These are phyloP conservation scores for Sakesphorus luctuosus DNA, from an alignment of 2,113 vertebrate genomes.

Conservation along the genomic window DNA sequence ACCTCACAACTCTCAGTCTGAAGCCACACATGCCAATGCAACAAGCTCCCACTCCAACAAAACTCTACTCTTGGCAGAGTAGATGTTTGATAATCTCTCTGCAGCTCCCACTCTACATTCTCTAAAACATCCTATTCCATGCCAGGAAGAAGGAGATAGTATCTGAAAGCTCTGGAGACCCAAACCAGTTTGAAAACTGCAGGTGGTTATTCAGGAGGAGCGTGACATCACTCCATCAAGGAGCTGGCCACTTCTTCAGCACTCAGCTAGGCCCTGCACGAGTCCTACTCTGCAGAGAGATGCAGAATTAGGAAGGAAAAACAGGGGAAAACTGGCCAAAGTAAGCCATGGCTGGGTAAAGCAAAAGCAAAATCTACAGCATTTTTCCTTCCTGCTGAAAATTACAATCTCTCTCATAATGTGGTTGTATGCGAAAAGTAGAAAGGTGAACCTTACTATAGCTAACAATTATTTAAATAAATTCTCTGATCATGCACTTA, in stretches of 20 bases:
- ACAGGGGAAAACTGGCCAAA: background rate
- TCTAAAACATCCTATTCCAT: background rate
- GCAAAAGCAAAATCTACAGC: background rate
- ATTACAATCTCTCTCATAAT: background rate
- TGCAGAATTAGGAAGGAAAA: background rate
- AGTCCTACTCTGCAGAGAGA: background rate
- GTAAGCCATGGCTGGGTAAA: background rate
- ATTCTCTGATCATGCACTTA: background rate
- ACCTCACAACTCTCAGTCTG: background rate
- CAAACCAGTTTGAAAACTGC: background rate
- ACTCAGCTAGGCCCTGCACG: background rate
- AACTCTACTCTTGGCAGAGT: background rate
- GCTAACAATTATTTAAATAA: background rate
- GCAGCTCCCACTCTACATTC: background rate
- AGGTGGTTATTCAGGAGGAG: background rate
- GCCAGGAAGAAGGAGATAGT: background rate
- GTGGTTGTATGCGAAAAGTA: background rate
- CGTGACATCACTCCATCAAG: background rate
- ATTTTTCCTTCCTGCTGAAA: conserved; percentile 5
- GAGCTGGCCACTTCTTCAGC: background rate
- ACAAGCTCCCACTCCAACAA: background rate
- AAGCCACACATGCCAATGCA: background rate
- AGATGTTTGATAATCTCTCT: background rate
- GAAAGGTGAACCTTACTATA: background rate
- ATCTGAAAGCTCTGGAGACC: background rate